Conservation (phyloP, 1,140 invertebrate genomes). For the Cydia pomonella region DNA sequence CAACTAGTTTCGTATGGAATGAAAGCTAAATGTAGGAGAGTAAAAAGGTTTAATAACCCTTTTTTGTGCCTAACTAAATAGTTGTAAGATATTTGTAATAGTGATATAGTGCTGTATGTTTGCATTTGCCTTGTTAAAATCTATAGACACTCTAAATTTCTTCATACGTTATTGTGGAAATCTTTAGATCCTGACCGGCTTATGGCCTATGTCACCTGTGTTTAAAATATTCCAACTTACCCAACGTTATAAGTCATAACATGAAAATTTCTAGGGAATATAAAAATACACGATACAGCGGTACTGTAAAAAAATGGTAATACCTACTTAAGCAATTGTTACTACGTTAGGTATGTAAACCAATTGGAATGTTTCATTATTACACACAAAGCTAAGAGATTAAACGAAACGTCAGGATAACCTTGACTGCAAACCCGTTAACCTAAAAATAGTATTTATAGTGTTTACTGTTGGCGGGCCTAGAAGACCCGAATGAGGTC, state of each 20-base stretch:
- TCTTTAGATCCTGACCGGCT: too few relatives aligned
- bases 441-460: conserved; percentile 29
- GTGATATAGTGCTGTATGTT: background rate
- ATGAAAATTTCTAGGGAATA: too few relatives aligned
- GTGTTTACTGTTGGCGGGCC: conserved; percentile 28
- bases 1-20: background rate
- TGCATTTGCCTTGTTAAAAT: too few relatives aligned
- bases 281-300: too few relatives aligned
- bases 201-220: too few relatives aligned
- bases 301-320: too few relatives aligned
- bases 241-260: too few relatives aligned
- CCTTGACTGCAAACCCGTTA: conserved; percentile 22
- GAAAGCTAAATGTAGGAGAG: background rate
- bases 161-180: too few relatives aligned
- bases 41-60: background rate
- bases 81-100: background rate
- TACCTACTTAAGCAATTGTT: background rate
- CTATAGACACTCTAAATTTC: too few relatives aligned
- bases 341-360: background rate
- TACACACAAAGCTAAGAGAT: background rate
- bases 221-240: too few relatives aligned
- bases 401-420: conserved; percentile 3
- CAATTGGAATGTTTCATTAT: background rate
- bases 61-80: background rate
- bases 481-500: background rate